Evolutionary conservation across 2,113 vertebrate genomes (phyloP).

Genomic region (Rhizomys pruinosus): DNA sequence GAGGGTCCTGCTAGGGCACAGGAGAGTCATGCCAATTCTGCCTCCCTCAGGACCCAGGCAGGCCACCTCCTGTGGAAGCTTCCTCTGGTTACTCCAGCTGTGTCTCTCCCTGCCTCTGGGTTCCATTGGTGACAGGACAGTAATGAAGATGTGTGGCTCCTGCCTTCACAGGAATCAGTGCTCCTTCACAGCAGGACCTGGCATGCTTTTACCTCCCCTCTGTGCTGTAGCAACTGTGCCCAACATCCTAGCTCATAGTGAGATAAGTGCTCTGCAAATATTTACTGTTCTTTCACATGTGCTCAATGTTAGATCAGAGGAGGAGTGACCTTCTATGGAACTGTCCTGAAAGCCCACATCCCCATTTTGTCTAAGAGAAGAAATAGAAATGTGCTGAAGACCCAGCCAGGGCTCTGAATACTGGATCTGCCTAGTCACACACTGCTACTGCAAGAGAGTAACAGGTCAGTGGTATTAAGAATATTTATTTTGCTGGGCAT

Average conservation of each 20-base stretch:
- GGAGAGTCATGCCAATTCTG: neutral
- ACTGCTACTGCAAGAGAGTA: neutral
- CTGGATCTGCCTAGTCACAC: neutral
- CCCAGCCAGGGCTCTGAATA: neutral
- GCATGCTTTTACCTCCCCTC: neutral
- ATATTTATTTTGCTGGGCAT: neutral
- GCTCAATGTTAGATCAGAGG: neutral
- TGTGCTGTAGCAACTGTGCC: fast-evolving
- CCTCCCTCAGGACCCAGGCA: neutral
- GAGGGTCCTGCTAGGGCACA: neutral
- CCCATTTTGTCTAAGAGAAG: neutral
- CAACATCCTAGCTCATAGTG: too few relatives aligned
- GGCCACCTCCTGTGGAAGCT: neutral
- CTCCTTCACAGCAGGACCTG: neutral
- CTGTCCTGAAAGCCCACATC: neutral
- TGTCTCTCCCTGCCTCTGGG: neutral
- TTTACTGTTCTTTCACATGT: neutral
- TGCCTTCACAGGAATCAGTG: too few relatives aligned
- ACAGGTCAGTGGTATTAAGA: neutral
- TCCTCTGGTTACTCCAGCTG: neutral
- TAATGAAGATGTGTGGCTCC: neutral
- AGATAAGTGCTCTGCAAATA: fast-evolving
- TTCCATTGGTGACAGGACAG: neutral
- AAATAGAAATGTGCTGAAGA: neutral
- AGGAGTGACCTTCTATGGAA: neutral